Evolutionary conservation across 1,140 invertebrate genomes (phyloP), one percentile per base, ranked within the genome.

Genomic region (Holcopasites calliopsidis): DNA sequence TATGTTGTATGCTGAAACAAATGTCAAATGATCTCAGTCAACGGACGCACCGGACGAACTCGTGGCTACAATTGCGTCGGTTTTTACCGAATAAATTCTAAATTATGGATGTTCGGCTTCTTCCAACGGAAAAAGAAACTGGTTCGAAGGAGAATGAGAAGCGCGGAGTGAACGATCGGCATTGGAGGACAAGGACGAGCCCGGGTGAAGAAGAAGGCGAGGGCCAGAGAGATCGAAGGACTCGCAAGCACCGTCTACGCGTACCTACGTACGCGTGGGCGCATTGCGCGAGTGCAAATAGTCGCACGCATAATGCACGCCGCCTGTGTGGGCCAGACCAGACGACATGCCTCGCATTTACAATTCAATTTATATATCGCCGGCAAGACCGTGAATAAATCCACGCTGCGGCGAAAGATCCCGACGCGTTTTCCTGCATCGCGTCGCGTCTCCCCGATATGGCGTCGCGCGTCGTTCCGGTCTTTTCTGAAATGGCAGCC

Each of bases 341-440:
- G 55, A 2, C 10, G 57, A 35, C n/a, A 42, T 42, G 35, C 35
- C 38, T 54, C 35, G 47, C 60, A 73, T 65, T 65, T 65, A 54
- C 70, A 54, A 65, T 73, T 73, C 70, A 73, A 73, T 65, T 73
- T 65, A 65, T 74, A 74, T 55, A 66, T 55, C 38, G 40, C 5
- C 23, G 49, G 26, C 16, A 55, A 35, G 49, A 65, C 28, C 60
- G 38, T 28, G 69, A 74, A 66, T 64, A 55, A 74, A 66, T 55
- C 49, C 38, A 35, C 18, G 47, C 21, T 3, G 13, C 21, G n/a
- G 16, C 23, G 68, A 54, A 58, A 42, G 18, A 33, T 68, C 26
- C 13, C 18, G 35, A 40, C 18, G 40, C 26, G 2, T 60, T 69
- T 69, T 21, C 66, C 50, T 35, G 11, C 26, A 18, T 42, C 23